Percentiles rank a stretch among this genome's conserved stretches.
Conservation (phyloP, 2,113 vertebrate genomes). For the Malurus cyaneus region DNA sequence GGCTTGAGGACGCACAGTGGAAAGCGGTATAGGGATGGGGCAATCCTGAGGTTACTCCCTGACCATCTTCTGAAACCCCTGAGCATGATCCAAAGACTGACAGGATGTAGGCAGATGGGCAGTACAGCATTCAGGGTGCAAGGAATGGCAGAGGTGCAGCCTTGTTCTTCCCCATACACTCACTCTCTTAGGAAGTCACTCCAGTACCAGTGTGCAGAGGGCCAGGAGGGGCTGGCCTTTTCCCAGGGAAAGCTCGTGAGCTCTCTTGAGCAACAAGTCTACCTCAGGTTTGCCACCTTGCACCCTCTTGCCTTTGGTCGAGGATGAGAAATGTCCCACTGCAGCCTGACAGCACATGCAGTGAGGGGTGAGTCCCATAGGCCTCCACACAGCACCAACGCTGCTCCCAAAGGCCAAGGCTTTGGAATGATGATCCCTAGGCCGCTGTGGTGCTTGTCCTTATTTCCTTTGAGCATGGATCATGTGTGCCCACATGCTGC, state of each 20-base stretch:
- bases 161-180: not conserved
- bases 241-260: not conserved
- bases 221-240: not conserved
- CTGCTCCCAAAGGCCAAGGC: not conserved
- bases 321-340: not conserved
- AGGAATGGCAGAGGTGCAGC: not conserved
- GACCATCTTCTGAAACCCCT: not conserved
- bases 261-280: not conserved
- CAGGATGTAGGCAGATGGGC: not conserved
- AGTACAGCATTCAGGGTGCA: not conserved
- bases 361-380: not conserved
- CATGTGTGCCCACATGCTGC: not conserved
- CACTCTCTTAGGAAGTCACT: not conserved
- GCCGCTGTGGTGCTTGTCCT: constrained; percentile 42
- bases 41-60: not conserved
- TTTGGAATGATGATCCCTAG: not conserved
- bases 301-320: not conserved
- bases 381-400: rapidly evolving
- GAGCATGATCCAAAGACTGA: not conserved
- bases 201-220: not conserved
- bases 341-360: not conserved
- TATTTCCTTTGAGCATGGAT: not conserved
- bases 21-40: not conserved
- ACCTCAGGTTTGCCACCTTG: not conserved
- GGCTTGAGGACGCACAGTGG: not conserved